Base-by-base conservation (phyloP, 2,888 invertebrate species). In the Drosophila crucigera region DNA sequence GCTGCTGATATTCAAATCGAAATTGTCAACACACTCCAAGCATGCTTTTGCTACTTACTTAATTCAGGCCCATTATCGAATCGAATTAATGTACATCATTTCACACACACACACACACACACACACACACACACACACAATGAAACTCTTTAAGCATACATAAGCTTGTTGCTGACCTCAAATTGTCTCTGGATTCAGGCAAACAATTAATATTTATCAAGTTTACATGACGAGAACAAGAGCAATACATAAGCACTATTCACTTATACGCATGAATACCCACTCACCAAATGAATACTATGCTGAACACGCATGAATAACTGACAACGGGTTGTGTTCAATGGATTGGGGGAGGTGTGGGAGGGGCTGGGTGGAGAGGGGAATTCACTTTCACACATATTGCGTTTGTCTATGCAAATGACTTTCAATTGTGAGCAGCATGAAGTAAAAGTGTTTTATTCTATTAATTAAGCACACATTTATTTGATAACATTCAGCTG, bases 171-270 rank as follows among this genome's bases (percentile, higher is more conserved):
- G 73, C 67, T 87, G 85, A 91, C 85, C 85, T 79, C 82, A 87
- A 91, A 85, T 74, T 82, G 90, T 87, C 79, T 58, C 56, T 59
- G 77, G 55, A 64, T 76, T 76, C 62, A 60, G 72, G 49, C 77
- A 61, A 62, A 79, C 85, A 87, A 85, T 91, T 89, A 89, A 89
- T 85, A 91, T 91, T 87, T 85, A 91, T 85, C 84, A 87, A 71
- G 74, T 68, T 59, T 65, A 76, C 64, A 77, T 53, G 66, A 59
- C 49, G 30, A 53, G 60, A 64, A 62, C 64, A 28, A 33, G 68
- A 28, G 53, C 54, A 43, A 43, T n/a, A 59, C 41, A 64, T 47
- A 37, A 50, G 35, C 31, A 41, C 9, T 19, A 55, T 35, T 25
- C 47, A 59, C 43, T 35, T 55, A 60, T 33, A 54, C 47, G 43